Conservation (phyloP, 1,140 invertebrate genomes). For the Sitophilus oryzae region DNA sequence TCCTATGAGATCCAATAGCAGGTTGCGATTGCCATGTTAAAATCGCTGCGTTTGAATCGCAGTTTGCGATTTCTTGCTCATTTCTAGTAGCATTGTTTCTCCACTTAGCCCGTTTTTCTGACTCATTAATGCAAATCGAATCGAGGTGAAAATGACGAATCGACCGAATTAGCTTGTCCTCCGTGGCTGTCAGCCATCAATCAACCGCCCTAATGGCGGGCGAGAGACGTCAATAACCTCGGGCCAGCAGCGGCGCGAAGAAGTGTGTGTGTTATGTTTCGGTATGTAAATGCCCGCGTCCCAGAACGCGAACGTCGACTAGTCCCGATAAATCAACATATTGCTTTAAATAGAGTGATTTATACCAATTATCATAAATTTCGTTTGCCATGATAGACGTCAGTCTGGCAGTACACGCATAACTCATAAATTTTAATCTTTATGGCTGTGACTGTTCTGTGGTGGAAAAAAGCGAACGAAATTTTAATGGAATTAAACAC, state of each 20-base stretch:
- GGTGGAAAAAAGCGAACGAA: background rate
- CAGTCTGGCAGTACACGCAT: slow-evolving; percentile 15
- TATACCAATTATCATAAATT: slow-evolving; percentile 28
- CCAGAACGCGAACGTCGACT: slow-evolving; percentile 14
- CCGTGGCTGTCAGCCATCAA: slow-evolving; percentile 17
- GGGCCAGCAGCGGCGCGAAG: slow-evolving; percentile 20
- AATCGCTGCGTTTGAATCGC: too few relatives aligned
- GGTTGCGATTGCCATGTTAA: too few relatives aligned
- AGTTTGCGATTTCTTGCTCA: too few relatives aligned
- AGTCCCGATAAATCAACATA: slow-evolving; percentile 24
- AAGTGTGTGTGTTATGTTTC: too few relatives aligned
- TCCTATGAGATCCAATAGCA: too few relatives aligned
- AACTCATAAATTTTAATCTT: slow-evolving; percentile 18
- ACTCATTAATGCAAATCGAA: background rate
- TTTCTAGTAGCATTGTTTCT: too few relatives aligned
- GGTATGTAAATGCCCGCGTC: slow-evolving; percentile 20
- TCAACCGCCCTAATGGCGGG: slow-evolving; percentile 22
- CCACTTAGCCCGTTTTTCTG: background rate
- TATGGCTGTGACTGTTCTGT: slow-evolving; percentile 8
- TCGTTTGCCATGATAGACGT: slow-evolving; percentile 21
- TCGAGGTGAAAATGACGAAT: background rate
- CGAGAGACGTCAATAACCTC: slow-evolving; percentile 27
- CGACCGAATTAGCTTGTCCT: background rate
- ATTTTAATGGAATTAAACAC: background rate
- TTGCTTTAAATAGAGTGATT: slow-evolving; percentile 29